Percentiles rank a stretch among this genome's conserved stretches.
These are phyloP conservation scores for Morone saxatilis DNA, from an alignment of 2,113 vertebrate species.

Conservation along the genomic window DNA sequence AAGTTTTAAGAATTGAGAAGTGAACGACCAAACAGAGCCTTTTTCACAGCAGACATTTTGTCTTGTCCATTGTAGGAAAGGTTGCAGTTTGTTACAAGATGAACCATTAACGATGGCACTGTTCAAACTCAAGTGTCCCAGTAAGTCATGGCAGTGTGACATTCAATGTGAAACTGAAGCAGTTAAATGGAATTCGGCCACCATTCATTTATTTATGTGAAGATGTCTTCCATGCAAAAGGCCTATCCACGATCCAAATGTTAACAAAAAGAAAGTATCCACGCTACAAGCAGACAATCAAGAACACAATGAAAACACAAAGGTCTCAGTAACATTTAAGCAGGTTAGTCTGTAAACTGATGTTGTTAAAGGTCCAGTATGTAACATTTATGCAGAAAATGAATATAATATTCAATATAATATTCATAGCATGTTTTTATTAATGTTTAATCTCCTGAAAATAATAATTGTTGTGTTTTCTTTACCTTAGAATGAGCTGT, in stretches of 20 bases:
- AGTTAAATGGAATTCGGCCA: background rate
- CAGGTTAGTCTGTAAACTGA: background rate
- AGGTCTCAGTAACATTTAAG: background rate
- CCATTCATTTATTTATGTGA: background rate
- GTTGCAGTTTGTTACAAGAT: background rate
- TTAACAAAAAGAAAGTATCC: background rate
- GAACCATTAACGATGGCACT: background rate
- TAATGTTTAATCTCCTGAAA: too few species aligned
- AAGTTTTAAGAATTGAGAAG: too few species aligned
- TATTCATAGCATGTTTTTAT: too few species aligned
- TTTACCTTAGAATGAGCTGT: too few species aligned
- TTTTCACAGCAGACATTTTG: background rate
- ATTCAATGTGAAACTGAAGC: background rate
- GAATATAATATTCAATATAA: too few species aligned
- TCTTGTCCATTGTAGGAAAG: background rate
- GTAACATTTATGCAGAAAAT: background rate
- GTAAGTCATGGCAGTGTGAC: background rate
- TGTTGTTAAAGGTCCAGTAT: background rate
- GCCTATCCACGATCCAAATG: background rate
- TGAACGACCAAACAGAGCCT: background rate
- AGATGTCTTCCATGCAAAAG: background rate
- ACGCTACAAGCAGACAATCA: background rate
- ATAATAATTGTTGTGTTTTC: too few species aligned
- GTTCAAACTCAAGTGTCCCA: background rate
- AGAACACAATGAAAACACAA: background rate